These are phyloP conservation scores for Cactoblastis cactorum DNA, from an alignment of 2,888 invertebrate genomes.

Conservation along the genomic window DNA sequence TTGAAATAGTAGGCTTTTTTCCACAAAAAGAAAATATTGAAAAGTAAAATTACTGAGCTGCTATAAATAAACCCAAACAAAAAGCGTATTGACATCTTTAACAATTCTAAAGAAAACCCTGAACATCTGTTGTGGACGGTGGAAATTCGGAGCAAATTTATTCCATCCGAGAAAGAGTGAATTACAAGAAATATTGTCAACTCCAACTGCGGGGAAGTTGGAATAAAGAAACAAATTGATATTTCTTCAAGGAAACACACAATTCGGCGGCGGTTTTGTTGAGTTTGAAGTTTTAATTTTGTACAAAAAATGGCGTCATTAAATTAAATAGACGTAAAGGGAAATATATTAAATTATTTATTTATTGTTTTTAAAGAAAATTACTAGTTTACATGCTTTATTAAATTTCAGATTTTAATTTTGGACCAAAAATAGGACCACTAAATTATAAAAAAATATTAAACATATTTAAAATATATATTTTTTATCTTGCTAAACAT, in stretches of 20 bases:
- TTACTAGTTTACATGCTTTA: too few relatives aligned
- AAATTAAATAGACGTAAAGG: too few relatives aligned
- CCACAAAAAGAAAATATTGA: not conserved
- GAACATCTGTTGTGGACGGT: slow-evolving; percentile 55
- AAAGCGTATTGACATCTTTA: slow-evolving; percentile 13
- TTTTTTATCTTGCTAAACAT: too few relatives aligned
- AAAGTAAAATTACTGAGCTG: slow-evolving; percentile 7
- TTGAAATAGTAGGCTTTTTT: too few relatives aligned
- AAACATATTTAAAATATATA: too few relatives aligned
- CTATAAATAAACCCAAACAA: slow-evolving; percentile 17
- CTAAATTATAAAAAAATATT: too few relatives aligned
- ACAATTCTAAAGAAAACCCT: slow-evolving; percentile 35
- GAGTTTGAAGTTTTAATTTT: not conserved
- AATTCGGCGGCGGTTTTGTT: not conserved
- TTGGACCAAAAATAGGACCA: too few relatives aligned
- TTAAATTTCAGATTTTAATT: too few relatives aligned
- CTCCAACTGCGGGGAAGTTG: slow-evolving; percentile 41
- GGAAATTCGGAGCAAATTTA: slow-evolving; percentile 51
- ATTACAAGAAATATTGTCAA: slow-evolving; percentile 68
- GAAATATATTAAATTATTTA: too few relatives aligned
- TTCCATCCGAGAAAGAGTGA: slow-evolving; percentile 65
- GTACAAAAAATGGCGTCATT: not conserved
- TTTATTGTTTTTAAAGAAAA: too few relatives aligned
- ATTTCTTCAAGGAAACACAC: slow-evolving; percentile 30
- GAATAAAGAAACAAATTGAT: slow-evolving; percentile 36